Conservation (phyloP, 2,797 vertebrate genomes). For the Cephalopachus bancanus region DNA sequence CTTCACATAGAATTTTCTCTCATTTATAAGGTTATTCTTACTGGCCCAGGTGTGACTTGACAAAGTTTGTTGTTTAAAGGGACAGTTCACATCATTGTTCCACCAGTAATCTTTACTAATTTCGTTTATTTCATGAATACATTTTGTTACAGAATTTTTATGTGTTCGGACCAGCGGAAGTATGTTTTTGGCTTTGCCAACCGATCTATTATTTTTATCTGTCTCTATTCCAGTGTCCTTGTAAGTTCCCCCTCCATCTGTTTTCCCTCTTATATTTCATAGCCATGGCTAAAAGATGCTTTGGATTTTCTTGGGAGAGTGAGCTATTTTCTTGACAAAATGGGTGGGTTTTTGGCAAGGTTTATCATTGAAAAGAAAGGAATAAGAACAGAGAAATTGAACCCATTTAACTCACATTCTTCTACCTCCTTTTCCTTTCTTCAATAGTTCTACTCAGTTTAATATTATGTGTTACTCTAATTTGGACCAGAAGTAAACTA, state of each 20-base stretch:
- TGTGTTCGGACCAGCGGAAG: constrained; percentile 62
- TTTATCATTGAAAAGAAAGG: constrained; percentile 23
- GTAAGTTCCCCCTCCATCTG: constrained; percentile 79
- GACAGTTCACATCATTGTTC: constrained; percentile 31
- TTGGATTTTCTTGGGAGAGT: constrained; percentile 54
- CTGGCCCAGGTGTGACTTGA: neutral
- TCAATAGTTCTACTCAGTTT: neutral
- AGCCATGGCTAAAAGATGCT: constrained; percentile 63
- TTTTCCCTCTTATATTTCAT: constrained; percentile 76
- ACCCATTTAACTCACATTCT: neutral
- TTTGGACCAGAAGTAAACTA: neutral
- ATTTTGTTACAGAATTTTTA: constrained; percentile 52
- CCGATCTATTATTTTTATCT: constrained; percentile 74
- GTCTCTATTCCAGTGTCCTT: constrained; percentile 69
- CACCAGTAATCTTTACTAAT: constrained; percentile 26
- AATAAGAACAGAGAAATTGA: neutral
- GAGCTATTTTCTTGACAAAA: constrained; percentile 54
- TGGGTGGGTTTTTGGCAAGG: constrained; percentile 13
- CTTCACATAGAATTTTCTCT: neutral
- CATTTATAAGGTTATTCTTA: neutral
- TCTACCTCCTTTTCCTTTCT: neutral
- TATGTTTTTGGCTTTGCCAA: constrained; percentile 72
- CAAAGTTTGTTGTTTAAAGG: constrained; percentile 54
- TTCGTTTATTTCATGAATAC: constrained; percentile 61
- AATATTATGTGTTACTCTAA: neutral